A percentile compares a stretch with the other conserved stretches of the same genome.
These are phyloP conservation scores for Eriocheir sinensis DNA, from an alignment of 1,140 invertebrate species.

Conservation along the genomic window DNA sequence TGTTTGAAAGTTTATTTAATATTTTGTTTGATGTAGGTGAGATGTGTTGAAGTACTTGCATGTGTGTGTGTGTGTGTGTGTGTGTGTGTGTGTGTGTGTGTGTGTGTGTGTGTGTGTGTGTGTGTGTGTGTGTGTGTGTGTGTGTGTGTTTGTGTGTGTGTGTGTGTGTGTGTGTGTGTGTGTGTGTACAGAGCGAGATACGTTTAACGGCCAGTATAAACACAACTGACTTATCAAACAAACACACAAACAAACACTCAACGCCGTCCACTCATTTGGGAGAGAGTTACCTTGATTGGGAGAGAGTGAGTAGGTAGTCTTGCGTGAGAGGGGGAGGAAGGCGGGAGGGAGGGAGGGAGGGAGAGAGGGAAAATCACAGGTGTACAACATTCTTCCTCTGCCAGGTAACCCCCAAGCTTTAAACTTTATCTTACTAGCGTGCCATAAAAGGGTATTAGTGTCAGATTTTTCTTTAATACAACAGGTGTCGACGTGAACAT, in stretches of 20 bases:
- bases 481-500: too few species aligned
- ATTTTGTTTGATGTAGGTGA: background rate
- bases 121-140: constrained; percentile 53
- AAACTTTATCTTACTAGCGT: too few species aligned
- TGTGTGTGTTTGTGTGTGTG: constrained; percentile 33
- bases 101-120: constrained; percentile 7
- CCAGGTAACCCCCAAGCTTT: too few species aligned
- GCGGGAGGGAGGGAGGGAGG: background rate
- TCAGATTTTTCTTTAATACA: too few species aligned
- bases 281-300: background rate
- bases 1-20: background rate
- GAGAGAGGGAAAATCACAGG: too few species aligned
- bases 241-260: constrained; percentile 30
- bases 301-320: background rate
- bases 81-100: too few species aligned
- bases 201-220: background rate
- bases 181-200: background rate
- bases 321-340: background rate
- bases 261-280: background rate
- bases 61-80: background rate
- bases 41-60: background rate
- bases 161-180: constrained; percentile 20
- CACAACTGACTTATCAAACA: background rate
- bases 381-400: too few species aligned
- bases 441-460: too few species aligned